Evolutionary conservation across 2,888 invertebrate species (phyloP).

Genomic region (Salticus scenicus): DNA sequence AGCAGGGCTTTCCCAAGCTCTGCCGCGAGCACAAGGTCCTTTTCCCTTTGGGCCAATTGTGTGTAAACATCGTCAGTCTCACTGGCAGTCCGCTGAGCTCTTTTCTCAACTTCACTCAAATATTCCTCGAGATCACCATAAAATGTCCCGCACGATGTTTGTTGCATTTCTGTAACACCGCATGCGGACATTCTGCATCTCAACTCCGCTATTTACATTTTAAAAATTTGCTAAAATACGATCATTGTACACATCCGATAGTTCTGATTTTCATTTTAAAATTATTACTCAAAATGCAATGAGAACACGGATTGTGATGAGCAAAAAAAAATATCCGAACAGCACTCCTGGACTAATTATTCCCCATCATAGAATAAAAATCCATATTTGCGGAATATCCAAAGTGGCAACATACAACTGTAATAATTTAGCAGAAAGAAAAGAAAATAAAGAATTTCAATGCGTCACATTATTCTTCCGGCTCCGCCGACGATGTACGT

Average conservation of each 20-base stretch:
- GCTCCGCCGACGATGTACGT: background rate
- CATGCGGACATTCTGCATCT: constrained; percentile 65
- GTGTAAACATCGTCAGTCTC: constrained; percentile 65
- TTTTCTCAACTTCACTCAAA: constrained; percentile 56
- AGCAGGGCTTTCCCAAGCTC: constrained; percentile 94
- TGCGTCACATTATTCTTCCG: constrained; percentile 1
- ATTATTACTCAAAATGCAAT: constrained; percentile 11
- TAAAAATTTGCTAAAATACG: too few species aligned
- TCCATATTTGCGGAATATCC: too few species aligned
- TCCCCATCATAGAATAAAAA: too few species aligned
- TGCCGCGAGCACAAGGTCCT: constrained; percentile 91
- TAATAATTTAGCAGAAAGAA: too few species aligned
- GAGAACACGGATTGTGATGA: too few species aligned
- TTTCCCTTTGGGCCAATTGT: constrained; percentile 89
- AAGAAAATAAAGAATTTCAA: too few species aligned
- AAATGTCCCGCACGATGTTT: constrained; percentile 53
- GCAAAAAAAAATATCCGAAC: too few species aligned
- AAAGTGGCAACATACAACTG: too few species aligned
- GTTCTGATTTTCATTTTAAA: too few species aligned
- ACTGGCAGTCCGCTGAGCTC: constrained; percentile 33
- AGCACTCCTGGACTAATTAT: too few species aligned
- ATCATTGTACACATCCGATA: too few species aligned
- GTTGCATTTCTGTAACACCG: constrained; percentile 69
- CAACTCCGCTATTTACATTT: constrained; percentile 39
- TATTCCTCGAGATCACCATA: constrained; percentile 70